phyloP scores from a whole-genome alignment of 2,888 invertebrate species.

The Scaptodrosophila latifasciaeformis region DNA sequence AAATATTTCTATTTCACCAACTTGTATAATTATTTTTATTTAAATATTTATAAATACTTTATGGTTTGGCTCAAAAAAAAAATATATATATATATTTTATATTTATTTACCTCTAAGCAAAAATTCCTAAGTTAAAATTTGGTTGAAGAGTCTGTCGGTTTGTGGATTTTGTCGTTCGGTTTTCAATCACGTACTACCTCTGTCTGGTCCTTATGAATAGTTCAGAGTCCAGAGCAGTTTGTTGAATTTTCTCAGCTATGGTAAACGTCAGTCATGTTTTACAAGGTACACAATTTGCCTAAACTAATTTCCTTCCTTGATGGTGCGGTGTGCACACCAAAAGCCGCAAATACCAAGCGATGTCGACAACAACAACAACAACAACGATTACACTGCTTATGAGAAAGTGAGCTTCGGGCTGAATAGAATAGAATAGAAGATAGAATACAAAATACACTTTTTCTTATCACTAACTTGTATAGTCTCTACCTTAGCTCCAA shows the following conservation, averaged over 20 bases:
- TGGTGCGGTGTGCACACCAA: slow-evolving; percentile 17
- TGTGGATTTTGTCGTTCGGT: slow-evolving; percentile 23
- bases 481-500: no score
- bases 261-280: slow-evolving; percentile 62
- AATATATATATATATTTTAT: no score
- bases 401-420: no score
- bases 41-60: background rate
- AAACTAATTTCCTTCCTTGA: slow-evolving; percentile 69
- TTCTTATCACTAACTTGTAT: no score
- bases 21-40: background rate
- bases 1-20: background rate
- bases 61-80: slow-evolving; percentile 25
- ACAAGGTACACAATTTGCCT: slow-evolving; percentile 71
- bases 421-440: no score
- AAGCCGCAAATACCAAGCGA: no score
- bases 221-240: slow-evolving; percentile 4
- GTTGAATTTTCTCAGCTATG: slow-evolving; percentile 7
- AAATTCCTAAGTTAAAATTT: slow-evolving; percentile 21
- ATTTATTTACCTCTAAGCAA: slow-evolving; percentile 34
- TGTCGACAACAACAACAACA: no score
- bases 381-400: no score
- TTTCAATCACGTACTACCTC: slow-evolving; percentile 55
- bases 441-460: no score
- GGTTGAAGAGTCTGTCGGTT: slow-evolving; percentile 12
- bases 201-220: slow-evolving; percentile 41